Conservation (phyloP, 2,888 invertebrate species). For the Malacosoma neustria region DNA sequence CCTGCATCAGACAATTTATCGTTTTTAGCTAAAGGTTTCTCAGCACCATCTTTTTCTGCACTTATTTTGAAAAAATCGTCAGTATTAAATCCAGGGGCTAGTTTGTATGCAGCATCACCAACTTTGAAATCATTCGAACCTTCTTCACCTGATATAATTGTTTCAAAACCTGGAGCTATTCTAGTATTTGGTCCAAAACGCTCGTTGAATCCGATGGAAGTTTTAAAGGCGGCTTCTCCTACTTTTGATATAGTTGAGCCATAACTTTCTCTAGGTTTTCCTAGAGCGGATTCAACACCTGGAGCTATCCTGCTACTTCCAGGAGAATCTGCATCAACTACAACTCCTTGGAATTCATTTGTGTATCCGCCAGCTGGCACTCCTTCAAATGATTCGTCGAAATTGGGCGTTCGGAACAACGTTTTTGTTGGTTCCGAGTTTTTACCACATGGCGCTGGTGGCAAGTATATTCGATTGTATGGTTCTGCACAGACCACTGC, state of each 20-base stretch:
- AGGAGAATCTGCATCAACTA: slow-evolving; percentile 52
- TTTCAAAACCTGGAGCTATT: slow-evolving; percentile 11
- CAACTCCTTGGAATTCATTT: slow-evolving; percentile 56
- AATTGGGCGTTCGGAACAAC: background rate
- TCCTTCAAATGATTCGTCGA: slow-evolving; percentile 13
- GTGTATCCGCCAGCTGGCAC: slow-evolving; percentile 44
- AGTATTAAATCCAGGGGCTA: slow-evolving; percentile 10
- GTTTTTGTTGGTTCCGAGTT: no score
- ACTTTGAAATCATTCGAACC: background rate
- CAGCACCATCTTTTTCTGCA: background rate
- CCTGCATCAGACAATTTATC: no score
- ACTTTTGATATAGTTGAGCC: slow-evolving; percentile 61
- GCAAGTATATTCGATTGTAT: slow-evolving; percentile 46
- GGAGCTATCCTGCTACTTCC: slow-evolving; percentile 43
- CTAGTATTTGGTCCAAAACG: slow-evolving; percentile 7
- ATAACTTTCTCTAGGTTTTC: slow-evolving; percentile 43
- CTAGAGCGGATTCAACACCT: slow-evolving; percentile 38
- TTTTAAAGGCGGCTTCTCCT: slow-evolving; percentile 54
- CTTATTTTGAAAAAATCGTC: background rate
- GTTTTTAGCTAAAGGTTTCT: no score
- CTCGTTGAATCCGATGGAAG: slow-evolving; percentile 18
- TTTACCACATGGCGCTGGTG: slow-evolving; percentile 42
- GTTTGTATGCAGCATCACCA: slow-evolving; percentile 2
- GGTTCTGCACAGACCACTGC: slow-evolving; percentile 50
- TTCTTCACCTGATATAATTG: background rate